Conservation (phyloP, 2,113 vertebrate species). For the Fregata magnificens region DNA sequence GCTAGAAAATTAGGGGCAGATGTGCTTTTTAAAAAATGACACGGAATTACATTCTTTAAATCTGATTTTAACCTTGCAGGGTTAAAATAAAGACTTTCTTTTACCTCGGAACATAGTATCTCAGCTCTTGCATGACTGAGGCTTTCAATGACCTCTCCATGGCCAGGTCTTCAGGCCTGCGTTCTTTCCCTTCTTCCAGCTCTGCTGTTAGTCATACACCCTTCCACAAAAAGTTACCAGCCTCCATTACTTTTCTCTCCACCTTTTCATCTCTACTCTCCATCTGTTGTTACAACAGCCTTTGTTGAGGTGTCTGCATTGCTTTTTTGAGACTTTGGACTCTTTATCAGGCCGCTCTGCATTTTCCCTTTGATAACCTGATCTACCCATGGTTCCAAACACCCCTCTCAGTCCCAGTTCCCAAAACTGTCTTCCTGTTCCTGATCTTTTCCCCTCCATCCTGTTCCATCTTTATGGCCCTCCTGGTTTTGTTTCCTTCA, state of each 20-base stretch:
- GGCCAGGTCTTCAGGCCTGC: background rate
- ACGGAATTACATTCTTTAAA: background rate
- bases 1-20: background rate
- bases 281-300: background rate
- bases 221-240: background rate
- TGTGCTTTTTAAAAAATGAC: background rate
- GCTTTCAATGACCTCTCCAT: background rate
- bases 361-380: background rate
- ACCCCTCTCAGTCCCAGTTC: background rate
- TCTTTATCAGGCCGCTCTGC: background rate
- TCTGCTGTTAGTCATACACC: background rate
- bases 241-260: background rate
- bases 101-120: background rate
- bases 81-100: background rate
- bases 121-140: background rate
- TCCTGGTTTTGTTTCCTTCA: background rate
- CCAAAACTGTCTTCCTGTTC: background rate
- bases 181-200: background rate
- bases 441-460: background rate
- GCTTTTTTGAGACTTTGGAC: background rate
- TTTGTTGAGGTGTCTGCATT: background rate
- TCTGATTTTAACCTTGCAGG: background rate
- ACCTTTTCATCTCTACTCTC: background rate
- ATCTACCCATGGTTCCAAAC: background rate
- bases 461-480: background rate